Evolutionary conservation across 2,113 vertebrate species (phyloP).

Genomic region (Oncorhynchus gorbuscha): DNA sequence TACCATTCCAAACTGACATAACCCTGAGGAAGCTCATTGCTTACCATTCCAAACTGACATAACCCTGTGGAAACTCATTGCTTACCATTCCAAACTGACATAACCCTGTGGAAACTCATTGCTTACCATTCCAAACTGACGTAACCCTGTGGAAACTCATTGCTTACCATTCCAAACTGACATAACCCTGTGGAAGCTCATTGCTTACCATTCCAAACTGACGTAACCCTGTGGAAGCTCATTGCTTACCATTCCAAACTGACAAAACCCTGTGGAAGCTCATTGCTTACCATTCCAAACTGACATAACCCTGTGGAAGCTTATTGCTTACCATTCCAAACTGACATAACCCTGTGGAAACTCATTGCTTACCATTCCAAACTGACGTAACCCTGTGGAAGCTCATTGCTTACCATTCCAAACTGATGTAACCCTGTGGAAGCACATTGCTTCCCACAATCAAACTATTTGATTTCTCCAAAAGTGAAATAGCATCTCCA

Average conservation of each 20-base stretch:
- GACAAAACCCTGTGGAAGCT: background rate
- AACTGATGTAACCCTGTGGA: background rate
- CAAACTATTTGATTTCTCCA: no score
- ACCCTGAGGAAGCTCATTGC: no score
- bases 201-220: background rate
- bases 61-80: background rate
- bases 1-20: background rate
- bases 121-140: background rate
- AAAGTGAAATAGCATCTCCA: no score
- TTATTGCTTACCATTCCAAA: background rate
- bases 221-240: background rate
- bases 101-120: background rate
- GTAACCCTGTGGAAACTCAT: background rate
- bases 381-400: background rate
- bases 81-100: background rate
- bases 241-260: background rate
- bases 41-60: background rate
- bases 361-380: background rate
- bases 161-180: no score
- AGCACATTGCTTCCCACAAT: no score
- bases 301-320: background rate
- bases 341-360: background rate
- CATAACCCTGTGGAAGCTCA: no score
- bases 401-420: background rate
- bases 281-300: background rate